Percentiles rank a stretch among this genome's conserved stretches.
Conservation (phyloP, 2,888 invertebrate genomes). For the Phengaris alcon region DNA sequence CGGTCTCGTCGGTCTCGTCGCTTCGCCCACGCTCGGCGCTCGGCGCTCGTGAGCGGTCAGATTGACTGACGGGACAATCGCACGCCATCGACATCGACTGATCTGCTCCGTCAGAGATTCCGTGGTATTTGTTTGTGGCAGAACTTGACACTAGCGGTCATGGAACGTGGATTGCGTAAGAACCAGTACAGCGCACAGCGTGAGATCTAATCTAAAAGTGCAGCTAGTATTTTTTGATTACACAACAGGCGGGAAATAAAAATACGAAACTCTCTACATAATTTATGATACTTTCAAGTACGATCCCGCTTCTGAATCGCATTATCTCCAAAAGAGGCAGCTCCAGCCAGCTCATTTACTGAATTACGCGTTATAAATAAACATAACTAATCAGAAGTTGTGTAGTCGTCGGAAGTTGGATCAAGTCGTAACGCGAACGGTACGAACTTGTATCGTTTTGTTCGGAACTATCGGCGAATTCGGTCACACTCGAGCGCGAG, state of each 20-base stretch:
- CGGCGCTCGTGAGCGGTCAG: neutral
- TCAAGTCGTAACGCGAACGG: constrained; percentile 7
- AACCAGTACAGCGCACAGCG: neutral
- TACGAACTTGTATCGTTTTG: constrained; percentile 14
- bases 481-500: constrained; percentile 12
- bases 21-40: constrained; percentile 1
- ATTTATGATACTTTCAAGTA: neutral
- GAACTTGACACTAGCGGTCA: constrained; percentile 1
- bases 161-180: neutral
- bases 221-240: too few relatives aligned
- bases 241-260: neutral
- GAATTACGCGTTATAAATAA: constrained; percentile 19
- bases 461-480: constrained; percentile 19
- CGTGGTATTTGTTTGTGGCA: constrained; percentile 18
- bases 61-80: constrained; percentile 24
- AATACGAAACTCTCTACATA: neutral
- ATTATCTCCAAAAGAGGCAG: neutral
- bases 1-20: neutral
- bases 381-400: constrained; percentile 25
- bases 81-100: neutral
- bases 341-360: constrained; percentile 9
- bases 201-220: neutral
- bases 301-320: neutral
- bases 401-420: constrained; percentile 13
- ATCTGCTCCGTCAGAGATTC: neutral